A percentile compares a stretch with the other conserved stretches of the same genome.
These are phyloP conservation scores for Embidobia sp. DNA, from an alignment of 2,888 invertebrate genomes.

Conservation along the genomic window DNA sequence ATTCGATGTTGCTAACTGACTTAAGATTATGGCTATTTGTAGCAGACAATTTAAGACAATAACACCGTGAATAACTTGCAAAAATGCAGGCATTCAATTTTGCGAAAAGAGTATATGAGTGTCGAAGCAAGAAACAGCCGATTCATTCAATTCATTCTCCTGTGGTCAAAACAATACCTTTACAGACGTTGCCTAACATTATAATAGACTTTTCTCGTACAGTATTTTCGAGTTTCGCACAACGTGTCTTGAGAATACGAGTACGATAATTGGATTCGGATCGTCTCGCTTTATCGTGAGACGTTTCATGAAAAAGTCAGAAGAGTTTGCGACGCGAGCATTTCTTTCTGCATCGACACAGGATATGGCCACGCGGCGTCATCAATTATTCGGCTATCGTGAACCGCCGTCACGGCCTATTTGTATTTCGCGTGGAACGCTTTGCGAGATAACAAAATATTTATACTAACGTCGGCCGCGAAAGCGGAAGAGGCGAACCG, in stretches of 20 bases:
- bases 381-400: constrained; percentile 64
- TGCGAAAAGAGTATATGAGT: too few species aligned
- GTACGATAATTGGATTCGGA: constrained; percentile 38
- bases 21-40: too few species aligned
- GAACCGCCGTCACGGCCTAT: constrained; percentile 52
- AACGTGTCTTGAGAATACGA: constrained; percentile 5
- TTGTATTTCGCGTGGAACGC: constrained; percentile 48
- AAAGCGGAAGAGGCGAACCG: constrained; percentile 56
- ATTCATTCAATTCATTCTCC: too few species aligned
- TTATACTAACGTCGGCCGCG: constrained; percentile 65
- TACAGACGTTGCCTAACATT: too few species aligned
- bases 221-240: not conserved
- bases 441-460: constrained; percentile 69
- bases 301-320: constrained; percentile 36
- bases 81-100: too few species aligned
- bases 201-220: too few species aligned
- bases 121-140: too few species aligned
- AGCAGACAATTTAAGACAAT: too few species aligned
- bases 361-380: constrained; percentile 26
- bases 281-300: constrained; percentile 24
- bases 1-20: too few species aligned
- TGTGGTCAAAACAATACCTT: too few species aligned
- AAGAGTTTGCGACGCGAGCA: constrained; percentile 9
- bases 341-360: constrained; percentile 8
- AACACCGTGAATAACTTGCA: too few species aligned